phyloP scores from a whole-genome alignment of 2,113 vertebrate genomes.

The Tamias sibiricus region DNA sequence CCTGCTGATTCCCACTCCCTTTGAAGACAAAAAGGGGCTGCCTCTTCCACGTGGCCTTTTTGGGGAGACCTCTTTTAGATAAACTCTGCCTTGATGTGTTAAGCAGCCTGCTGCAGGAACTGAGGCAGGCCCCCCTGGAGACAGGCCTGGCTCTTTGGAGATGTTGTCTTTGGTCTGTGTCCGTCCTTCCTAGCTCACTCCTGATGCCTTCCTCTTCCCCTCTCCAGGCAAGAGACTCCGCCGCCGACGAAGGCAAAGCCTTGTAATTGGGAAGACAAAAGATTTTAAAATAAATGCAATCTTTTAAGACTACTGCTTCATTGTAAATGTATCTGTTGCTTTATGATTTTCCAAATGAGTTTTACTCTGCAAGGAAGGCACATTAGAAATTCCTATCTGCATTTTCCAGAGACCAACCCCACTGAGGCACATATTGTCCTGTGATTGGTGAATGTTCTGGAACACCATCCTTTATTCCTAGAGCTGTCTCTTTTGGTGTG shows the following conservation, averaged over 20 bases:
- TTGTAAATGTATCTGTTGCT: neutral
- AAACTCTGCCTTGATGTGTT: neutral
- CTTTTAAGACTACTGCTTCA: neutral
- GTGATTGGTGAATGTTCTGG: neutral
- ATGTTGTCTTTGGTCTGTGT: neutral
- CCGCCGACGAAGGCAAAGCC: neutral
- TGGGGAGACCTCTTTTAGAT: neutral
- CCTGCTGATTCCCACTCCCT: neutral
- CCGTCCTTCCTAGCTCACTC: neutral
- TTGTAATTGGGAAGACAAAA: neutral
- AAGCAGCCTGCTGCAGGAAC: neutral
- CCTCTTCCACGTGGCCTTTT: neutral
- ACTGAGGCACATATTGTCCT: neutral
- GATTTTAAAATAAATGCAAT: neutral
- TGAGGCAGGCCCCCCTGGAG: neutral
- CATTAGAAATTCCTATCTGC: neutral
- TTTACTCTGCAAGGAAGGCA: slow-evolving; percentile 34
- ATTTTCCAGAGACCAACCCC: neutral
- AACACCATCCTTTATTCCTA: neutral
- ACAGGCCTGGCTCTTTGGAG: neutral
- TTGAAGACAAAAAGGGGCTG: neutral
- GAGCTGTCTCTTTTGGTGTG: neutral
- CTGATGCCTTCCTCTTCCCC: neutral
- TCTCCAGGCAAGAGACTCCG: neutral
- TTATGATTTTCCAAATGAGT: neutral